Conservation (phyloP, 2,888 invertebrate genomes). For the Agrotis clavis region DNA sequence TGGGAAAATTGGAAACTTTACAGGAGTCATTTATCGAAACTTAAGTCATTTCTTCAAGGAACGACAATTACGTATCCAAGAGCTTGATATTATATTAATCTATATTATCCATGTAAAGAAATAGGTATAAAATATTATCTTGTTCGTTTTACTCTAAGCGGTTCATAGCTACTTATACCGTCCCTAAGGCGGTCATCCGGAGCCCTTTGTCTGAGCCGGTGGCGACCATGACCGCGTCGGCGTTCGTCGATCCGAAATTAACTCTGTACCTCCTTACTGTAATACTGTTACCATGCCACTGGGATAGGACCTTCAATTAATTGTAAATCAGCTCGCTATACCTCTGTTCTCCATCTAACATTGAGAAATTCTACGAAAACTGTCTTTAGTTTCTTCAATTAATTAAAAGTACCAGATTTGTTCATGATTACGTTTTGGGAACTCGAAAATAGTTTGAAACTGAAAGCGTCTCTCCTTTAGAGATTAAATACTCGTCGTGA, state of each 20-base stretch:
- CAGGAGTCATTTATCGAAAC: background rate
- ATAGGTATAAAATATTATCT: constrained; percentile 20
- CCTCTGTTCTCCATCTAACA: constrained; percentile 12
- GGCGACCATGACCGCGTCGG: constrained; percentile 68
- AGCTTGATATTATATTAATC: background rate
- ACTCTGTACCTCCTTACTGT: constrained; percentile 61
- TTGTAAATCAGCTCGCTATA: constrained; percentile 34
- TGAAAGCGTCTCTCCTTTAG: background rate
- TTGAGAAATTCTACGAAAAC: constrained; percentile 9
- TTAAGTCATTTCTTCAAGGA: background rate
- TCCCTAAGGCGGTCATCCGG: constrained; percentile 38
- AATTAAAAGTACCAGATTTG: constrained; percentile 6
- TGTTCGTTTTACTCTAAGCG: constrained; percentile 34
- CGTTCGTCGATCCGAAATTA: constrained; percentile 64
- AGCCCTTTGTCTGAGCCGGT: constrained; percentile 62
- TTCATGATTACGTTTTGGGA: constrained; percentile 10
- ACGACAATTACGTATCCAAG: background rate
- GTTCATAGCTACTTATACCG: constrained; percentile 40
- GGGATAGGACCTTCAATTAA: constrained; percentile 48
- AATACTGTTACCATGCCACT: constrained; percentile 48
- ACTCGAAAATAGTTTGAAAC: background rate
- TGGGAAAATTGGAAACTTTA: background rate
- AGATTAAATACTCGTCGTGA: constrained; percentile 8
- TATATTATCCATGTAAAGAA: background rate
- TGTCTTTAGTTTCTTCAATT: constrained; percentile 3